Evolutionary conservation across 1,140 invertebrate species (phyloP).

Genomic region (Zaprionus camerounensis): DNA sequence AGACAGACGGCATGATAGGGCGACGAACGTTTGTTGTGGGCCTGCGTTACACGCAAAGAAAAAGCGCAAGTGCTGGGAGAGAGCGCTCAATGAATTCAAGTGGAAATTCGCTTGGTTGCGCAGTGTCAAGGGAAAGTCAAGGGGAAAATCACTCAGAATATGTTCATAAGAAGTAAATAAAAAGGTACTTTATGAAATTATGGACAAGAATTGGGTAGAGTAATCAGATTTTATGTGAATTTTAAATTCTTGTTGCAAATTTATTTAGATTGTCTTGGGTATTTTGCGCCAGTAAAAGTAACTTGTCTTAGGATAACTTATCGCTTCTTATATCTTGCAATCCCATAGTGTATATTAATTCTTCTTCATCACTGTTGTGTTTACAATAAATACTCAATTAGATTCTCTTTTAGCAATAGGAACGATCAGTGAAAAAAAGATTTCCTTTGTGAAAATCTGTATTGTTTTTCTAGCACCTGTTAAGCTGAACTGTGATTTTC

Average conservation of each 20-base stretch:
- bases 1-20: constrained; percentile 33
- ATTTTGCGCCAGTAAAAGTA: too few species aligned
- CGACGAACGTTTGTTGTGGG: constrained; percentile 32
- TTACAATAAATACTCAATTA: neutral
- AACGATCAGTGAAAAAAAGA: too few species aligned
- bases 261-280: too few species aligned
- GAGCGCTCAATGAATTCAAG: constrained; percentile 16
- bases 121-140: neutral
- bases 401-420: too few species aligned
- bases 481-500: too few species aligned
- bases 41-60: constrained; percentile 16
- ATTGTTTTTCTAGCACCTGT: too few species aligned
- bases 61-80: constrained; percentile 3
- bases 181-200: neutral
- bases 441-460: too few species aligned
- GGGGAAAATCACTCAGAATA: neutral
- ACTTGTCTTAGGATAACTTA: too few species aligned
- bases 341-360: neutral
- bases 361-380: neutral
- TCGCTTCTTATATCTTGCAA: too few species aligned
- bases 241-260: neutral
- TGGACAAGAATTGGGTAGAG: neutral
- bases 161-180: constrained; percentile 2
- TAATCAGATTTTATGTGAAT: neutral
- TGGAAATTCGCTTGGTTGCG: constrained; percentile 8